Evolutionary conservation across 2,797 vertebrate genomes (phyloP), one percentile per base, ranked within the genome.

Genomic region (Myoxocephalus aenaeus): DNA sequence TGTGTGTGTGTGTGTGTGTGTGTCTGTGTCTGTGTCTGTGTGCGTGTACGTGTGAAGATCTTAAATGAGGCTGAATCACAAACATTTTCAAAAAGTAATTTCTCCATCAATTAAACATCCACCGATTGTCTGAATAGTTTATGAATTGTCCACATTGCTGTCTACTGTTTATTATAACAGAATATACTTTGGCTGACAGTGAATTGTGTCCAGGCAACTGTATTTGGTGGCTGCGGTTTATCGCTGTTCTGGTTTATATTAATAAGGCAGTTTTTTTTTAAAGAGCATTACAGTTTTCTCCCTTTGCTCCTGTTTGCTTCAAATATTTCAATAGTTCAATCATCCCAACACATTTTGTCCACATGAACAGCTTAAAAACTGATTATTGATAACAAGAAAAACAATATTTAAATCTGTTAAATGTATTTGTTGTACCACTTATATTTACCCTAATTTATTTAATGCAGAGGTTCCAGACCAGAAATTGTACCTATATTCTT

Each of bases 141-240:
- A 71, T 58, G 32, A 48, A 48, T 71, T 57, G 7, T 32, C 14
- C 46, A 38, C 25, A 65, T 44, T 15, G 13, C 56, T 62, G 50
- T 48, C 56, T 53, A 15, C 59, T 68, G 73, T 78, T 75, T 65
- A 67, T 80, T 73, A 71, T 50, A 64, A 50, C 3, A 50, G 66
- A 75, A 61, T 22, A 50, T 40, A 20, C 46, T 72, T 72, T 48
- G 76, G 51, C 25, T 32, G 51, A 73, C 65, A 59, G 46, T 57
- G 76, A 79, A 54, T 58, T 65, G 29, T 70, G 64, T 67, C 62
- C 80, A 75, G 66, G 65, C 53, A 48, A 25, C 73, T 62, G 7
- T 67, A 32, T 86, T 42, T 70, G 42, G 70, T 65, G 71, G 36
- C 51, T 73, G 58, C 59, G 62, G 29, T 75, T 66, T 69, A 54